Evolutionary conservation across 1,140 invertebrate species (phyloP).

Genomic region (Philopotamus ludificatus): DNA sequence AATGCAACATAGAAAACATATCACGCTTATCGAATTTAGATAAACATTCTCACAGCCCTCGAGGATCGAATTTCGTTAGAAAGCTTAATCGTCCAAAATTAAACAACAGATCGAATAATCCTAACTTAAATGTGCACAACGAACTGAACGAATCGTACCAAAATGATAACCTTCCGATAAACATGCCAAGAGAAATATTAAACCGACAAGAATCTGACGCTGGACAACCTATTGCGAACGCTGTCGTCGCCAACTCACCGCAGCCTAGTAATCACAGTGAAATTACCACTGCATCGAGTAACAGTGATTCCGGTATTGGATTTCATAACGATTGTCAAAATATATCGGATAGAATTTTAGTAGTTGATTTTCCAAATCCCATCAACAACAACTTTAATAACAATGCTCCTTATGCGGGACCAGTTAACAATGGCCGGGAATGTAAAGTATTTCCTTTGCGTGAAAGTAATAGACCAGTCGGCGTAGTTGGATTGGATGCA

Average conservation of each 20-base stretch:
- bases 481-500: constrained; percentile 51
- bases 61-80: constrained; percentile 34
- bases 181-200: constrained; percentile 21
- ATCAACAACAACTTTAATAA: constrained; percentile 43
- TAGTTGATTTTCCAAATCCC: constrained; percentile 70
- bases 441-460: constrained; percentile 45
- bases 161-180: constrained; percentile 21
- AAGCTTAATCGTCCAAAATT: constrained; percentile 37
- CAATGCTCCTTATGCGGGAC: constrained; percentile 42
- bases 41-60: constrained; percentile 28
- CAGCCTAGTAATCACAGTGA: constrained; percentile 79
- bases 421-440: constrained; percentile 42
- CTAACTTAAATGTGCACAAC: constrained; percentile 16
- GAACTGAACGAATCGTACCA: constrained; percentile 10
- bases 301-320: constrained; percentile 92
- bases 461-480: constrained; percentile 46
- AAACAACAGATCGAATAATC: constrained; percentile 40
- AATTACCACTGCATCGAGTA: constrained; percentile 84
- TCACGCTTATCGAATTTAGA: constrained; percentile 49
- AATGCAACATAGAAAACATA: constrained; percentile 48
- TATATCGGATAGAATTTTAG: constrained; percentile 76
- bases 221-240: constrained; percentile 29
- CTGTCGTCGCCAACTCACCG: constrained; percentile 67
- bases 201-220: constrained; percentile 43
- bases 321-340: constrained; percentile 84